These are phyloP conservation scores for Xenopus laevis DNA, from an alignment of 2,113 vertebrate species.

Conservation along the genomic window DNA sequence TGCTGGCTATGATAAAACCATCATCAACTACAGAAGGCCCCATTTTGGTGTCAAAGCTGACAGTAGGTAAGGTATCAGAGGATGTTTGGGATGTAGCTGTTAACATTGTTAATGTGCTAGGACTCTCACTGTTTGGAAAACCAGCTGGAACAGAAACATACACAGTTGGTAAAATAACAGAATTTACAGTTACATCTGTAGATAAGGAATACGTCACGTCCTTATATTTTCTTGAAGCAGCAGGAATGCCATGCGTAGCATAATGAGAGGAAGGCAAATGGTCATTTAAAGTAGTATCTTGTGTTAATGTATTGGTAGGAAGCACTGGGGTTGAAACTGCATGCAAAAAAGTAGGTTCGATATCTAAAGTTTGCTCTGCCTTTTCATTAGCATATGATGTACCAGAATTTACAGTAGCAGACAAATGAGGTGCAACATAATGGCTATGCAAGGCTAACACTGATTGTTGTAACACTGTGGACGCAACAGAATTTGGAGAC, in stretches of 20 bases:
- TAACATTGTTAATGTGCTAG: slow-evolving; percentile 55
- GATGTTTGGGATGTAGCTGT: slow-evolving; percentile 58
- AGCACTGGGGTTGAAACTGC: slow-evolving; percentile 55
- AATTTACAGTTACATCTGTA: slow-evolving; percentile 50
- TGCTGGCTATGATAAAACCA: slow-evolving; percentile 68
- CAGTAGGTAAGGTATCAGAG: slow-evolving; percentile 55
- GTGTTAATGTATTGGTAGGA: slow-evolving; percentile 46
- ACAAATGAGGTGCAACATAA: slow-evolving; percentile 54
- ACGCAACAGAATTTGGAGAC: slow-evolving; percentile 53
- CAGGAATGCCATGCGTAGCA: slow-evolving; percentile 53
- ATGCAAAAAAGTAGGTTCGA: slow-evolving; percentile 47
- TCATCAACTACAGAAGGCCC: slow-evolving; percentile 60
- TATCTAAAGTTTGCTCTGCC: slow-evolving; percentile 58
- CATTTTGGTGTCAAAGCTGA: slow-evolving; percentile 54
- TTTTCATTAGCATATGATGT: slow-evolving; percentile 56
- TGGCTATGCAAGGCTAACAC: slow-evolving; percentile 58
- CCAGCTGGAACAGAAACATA: slow-evolving; percentile 67
- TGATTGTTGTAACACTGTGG: slow-evolving; percentile 54
- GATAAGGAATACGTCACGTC: slow-evolving; percentile 53
- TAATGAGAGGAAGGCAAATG: slow-evolving; percentile 46
- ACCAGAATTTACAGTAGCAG: slow-evolving; percentile 57
- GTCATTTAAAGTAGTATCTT: slow-evolving; percentile 51
- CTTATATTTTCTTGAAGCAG: slow-evolving; percentile 49
- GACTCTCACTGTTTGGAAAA: slow-evolving; percentile 55
- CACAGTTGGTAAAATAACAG: slow-evolving; percentile 55